phyloP scores from a whole-genome alignment of 2,888 invertebrate genomes.

The Calameuta filiformis region DNA sequence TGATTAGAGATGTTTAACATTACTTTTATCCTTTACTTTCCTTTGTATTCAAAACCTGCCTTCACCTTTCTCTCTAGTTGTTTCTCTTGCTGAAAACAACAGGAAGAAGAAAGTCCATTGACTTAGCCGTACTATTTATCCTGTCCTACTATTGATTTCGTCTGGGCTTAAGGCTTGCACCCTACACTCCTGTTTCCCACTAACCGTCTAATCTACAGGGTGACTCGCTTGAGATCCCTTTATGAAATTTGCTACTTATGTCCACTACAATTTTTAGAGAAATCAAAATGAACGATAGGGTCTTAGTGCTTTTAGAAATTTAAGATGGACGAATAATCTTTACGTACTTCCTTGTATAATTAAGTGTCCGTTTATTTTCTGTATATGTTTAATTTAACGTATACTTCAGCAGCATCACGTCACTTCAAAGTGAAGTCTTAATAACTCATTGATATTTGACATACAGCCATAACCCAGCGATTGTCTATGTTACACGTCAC shows the following conservation, averaged over 20 bases:
- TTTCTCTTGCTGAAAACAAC: background rate
- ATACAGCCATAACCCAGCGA: background rate
- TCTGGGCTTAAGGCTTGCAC: constrained; percentile 37
- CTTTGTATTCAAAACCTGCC: background rate
- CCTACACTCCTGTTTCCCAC: constrained; percentile 11
- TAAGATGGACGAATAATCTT: background rate
- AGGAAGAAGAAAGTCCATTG: constrained; percentile 13
- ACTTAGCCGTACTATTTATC: constrained; percentile 10
- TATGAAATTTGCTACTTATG: background rate
- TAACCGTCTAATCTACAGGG: constrained; percentile 5
- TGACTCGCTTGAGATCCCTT: constrained; percentile 25
- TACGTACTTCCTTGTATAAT: background rate
- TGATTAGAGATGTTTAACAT: background rate
- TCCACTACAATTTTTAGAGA: too few relatives aligned
- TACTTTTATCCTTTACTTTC: background rate
- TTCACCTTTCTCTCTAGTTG: background rate
- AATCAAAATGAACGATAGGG: background rate
- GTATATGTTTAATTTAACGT: background rate
- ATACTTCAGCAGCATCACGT: background rate
- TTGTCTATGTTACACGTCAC: background rate
- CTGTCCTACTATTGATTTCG: constrained; percentile 48
- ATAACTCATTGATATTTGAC: background rate
- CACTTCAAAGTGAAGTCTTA: background rate
- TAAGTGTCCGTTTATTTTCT: background rate
- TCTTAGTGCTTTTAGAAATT: background rate